Evolutionary conservation across 1,140 invertebrate genomes (phyloP), one percentile per base, ranked within the genome.

Genomic region (Drosophila ercepeae): DNA sequence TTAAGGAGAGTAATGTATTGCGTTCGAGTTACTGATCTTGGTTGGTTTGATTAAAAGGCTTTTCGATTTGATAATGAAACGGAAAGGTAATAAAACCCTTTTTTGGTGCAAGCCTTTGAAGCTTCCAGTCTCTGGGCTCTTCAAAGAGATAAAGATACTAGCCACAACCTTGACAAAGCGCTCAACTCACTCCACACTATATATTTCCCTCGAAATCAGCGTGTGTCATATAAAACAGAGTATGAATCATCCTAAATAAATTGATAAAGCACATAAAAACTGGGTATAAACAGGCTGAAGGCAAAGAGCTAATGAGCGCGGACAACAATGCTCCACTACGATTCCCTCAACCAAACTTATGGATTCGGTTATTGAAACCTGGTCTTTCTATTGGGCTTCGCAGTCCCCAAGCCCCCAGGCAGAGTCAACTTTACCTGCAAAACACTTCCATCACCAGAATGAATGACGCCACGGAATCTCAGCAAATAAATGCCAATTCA

Each of bases 161-260:
- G 44, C 18, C 32, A 7, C 11, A 70, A 19, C 68, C 55, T 54
- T 72, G 55, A 9, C 25, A 16, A 32, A 29, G 4, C 64, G 50
- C 39, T 59, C 6, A 39, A 48, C 67, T 61, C 68, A 61, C 53
- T 51, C 36, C 27, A 25, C 14, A 14, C 14, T 2, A 41, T 29
- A 11, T 8, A 74, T 50, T 74, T 74, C 70, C 49, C 58, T 41
- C 63, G 71, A 74, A 74, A 50, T 53, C 45, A 55, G 51, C 25
- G 32, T 74, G 71, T 74, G 71, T 74, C 71, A 74, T 74, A 27
- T 52, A 16, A 18, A 18, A 1, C 16, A 18, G 7, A n/a, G 23
- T 23, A 36, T 82, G 78, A 82, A 54, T 82, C 78, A 82, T 65
- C 55, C 34, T 32, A 53, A 23, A 68, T 49, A 39, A 70, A 64